Evolutionary conservation across 2,113 vertebrate genomes (phyloP), one percentile per base, ranked within the genome.

Genomic region (Felis chaus): DNA sequence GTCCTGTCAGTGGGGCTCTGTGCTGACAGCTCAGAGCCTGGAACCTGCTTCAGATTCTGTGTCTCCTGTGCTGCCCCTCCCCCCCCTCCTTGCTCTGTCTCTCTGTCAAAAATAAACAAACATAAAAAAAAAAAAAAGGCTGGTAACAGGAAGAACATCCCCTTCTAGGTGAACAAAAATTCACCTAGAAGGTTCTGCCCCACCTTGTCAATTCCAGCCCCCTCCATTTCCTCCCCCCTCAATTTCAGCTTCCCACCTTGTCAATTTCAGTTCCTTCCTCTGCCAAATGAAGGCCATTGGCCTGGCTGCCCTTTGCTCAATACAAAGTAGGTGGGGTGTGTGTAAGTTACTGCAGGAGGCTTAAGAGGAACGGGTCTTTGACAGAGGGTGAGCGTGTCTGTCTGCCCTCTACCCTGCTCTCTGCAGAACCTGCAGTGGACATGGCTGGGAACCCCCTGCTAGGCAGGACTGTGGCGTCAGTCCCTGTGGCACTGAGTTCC

Each of bases 301-400:
- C 18, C 41, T 15, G 65, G 74, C 66, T 68, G 61, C 33, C 31
- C 69, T 45, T 68, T 19, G 41, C 69, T 73, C 61, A 4, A 45
- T 19, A 18, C 36, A 57, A 7, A 66, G 83, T 71, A 78, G 66
- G 36, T 69, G 41, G n/a, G 11, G 41, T 0, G 29, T 14, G 57
- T 61, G 53, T 50, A 23, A 45, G 78, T 69, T 55, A 16, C 79
- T 3, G 21, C 7, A 14, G 18, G 39, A 61, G 25, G 53, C 82
- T 48, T 0, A 2, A 2, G 27, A 36, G 74, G 55, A 23, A 13
- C 0, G 23, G 41, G 31, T 66, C 27, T 9, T 0, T 13, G 41
- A 5, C 1, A 50, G 18, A 83, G 6, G 9, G 29, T 33, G 50
- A 10, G 66, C 9, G 14, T 78, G 66, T 29, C 80, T 3, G 11